Evolutionary conservation across 2,797 vertebrate species (phyloP), one percentile per base, ranked within the genome.

Genomic region (Argya squamiceps): DNA sequence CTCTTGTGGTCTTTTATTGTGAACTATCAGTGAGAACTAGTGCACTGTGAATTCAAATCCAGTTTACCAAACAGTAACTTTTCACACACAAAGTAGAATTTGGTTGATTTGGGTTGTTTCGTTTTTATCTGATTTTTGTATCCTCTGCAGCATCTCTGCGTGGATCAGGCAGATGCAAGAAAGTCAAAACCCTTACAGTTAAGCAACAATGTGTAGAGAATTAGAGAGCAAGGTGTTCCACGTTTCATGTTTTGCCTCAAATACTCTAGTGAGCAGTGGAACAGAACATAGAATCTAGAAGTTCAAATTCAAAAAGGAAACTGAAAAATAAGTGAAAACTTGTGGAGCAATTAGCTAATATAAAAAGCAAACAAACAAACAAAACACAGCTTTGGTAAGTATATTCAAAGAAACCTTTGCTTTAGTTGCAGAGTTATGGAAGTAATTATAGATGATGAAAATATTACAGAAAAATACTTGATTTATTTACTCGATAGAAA

Each of bases 361-460:
- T 10, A 2, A 24, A 26, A 78, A 39, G 39, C 39, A 37, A 37
- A 37, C 10, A 15, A 43, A 2, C 20, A 14, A 26, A 49, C 15
- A 46, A 23, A 46, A 46, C 5, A 17, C 41, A 82, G 10, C 21
- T 43, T 24, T 10, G 12, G 14, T 58, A 19, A 73, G 5, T 62
- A 36, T 32, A 76, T 76, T 8, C 41, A 69, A 73, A 76, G 18
- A 43, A 79, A 52, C 0, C 84, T 88, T 84, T 69, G 6, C 49
- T 84, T 92, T 34, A 80, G 4, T 92, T 83, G 9, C 21, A 37
- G 7, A 37, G 6, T n/a, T 79, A 62, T 18, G 23, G 26, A 93
- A 84, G 26, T 73, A 88, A 89, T 92, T 92, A 56, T 4, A 69
- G 55, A n/a, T 43, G 15, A 93, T 70, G 23, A 82, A 75, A 89